phyloP scores from a whole-genome alignment of 2,797 vertebrate species.

The Polyboroides typus region DNA sequence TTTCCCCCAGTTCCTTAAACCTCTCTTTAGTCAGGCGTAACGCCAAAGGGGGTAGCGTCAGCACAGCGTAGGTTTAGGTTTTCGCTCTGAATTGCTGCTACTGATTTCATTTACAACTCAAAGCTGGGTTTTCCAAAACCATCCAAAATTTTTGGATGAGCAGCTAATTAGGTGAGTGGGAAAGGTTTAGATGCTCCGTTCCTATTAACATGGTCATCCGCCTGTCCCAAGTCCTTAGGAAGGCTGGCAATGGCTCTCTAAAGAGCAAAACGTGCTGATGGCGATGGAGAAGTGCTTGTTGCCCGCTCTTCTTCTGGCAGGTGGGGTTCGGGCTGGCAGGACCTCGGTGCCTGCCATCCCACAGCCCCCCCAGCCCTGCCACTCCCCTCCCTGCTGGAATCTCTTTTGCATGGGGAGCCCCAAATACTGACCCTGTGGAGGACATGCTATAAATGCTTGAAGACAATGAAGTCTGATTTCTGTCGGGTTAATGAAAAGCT shows the following conservation, averaged over 20 bases:
- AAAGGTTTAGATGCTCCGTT: background rate
- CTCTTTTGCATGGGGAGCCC: background rate
- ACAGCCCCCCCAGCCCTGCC: accelerated
- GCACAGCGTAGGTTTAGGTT: background rate
- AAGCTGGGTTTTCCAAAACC: background rate
- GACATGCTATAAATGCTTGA: accelerated
- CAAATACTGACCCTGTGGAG: background rate
- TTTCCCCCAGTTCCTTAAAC: background rate
- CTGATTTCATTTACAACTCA: accelerated
- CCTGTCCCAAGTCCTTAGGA: background rate
- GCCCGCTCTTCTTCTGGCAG: background rate
- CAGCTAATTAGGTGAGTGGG: background rate
- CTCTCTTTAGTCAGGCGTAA: background rate
- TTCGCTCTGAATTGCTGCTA: background rate
- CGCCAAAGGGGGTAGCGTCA: accelerated
- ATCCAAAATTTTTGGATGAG: no score
- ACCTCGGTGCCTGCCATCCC: accelerated
- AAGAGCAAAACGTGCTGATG: accelerated
- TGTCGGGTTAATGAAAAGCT: no score
- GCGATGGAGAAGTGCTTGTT: background rate
- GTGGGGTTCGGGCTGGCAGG: background rate
- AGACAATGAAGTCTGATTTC: background rate
- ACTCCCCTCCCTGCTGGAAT: accelerated
- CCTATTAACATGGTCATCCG: accelerated
- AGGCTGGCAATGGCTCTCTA: background rate